Evolutionary conservation across 2,888 invertebrate genomes (phyloP).

Genomic region (Agrilus cyanescens): DNA sequence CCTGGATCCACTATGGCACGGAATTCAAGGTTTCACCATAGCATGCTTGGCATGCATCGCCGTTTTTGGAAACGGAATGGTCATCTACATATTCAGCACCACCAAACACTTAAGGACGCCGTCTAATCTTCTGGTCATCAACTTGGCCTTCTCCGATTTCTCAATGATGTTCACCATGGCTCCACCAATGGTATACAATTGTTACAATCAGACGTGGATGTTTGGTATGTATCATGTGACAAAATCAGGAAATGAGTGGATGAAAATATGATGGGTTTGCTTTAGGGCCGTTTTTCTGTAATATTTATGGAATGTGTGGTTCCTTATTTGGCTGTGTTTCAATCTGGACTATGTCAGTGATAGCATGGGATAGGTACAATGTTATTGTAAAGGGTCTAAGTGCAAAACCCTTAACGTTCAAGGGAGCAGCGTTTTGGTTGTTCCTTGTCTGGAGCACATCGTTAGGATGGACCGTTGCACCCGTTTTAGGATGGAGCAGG

Average conservation of each 20-base stretch:
- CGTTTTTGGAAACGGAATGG: slow-evolving; percentile 58
- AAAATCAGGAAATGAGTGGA: no score
- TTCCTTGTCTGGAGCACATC: slow-evolving; percentile 69
- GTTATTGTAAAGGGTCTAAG: slow-evolving; percentile 87
- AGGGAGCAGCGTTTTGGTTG: slow-evolving; percentile 66
- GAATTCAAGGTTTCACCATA: slow-evolving; percentile 67
- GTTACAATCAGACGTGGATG: slow-evolving; percentile 66
- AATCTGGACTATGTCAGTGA: slow-evolving; percentile 89
- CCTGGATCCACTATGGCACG: slow-evolving; percentile 82
- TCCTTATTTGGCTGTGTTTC: slow-evolving; percentile 83
- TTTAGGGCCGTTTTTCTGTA: slow-evolving; percentile 69
- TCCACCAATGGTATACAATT: slow-evolving; percentile 73
- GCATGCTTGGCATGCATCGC: slow-evolving; percentile 60
- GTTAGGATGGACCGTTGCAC: slow-evolving; percentile 68
- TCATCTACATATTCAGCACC: slow-evolving; percentile 61
- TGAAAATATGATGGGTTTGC: no score
- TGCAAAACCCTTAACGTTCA: slow-evolving; percentile 73
- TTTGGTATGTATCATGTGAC: slow-evolving; percentile 40
- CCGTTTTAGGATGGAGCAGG: slow-evolving; percentile 81
- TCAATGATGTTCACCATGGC: slow-evolving; percentile 78
- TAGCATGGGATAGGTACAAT: slow-evolving; percentile 86
- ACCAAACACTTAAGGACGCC: slow-evolving; percentile 74
- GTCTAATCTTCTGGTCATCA: slow-evolving; percentile 81
- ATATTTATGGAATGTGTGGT: slow-evolving; percentile 76
- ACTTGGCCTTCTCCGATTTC: slow-evolving; percentile 84